Conservation (phyloP, 1,140 invertebrate species). For the Dendrolimus punctatus region DNA sequence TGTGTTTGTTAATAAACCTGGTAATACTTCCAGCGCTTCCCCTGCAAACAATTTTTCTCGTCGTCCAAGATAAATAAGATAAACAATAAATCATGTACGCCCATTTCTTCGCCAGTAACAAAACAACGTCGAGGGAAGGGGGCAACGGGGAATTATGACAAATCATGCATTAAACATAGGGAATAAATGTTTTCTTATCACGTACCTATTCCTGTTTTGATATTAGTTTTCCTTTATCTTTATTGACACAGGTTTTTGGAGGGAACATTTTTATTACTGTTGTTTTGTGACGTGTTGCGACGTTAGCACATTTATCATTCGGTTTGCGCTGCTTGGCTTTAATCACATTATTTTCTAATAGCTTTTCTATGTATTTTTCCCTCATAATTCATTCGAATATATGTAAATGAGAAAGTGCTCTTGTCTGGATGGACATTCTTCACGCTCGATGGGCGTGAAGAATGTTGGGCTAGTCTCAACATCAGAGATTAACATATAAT, state of each 20-base stretch:
- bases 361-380: too few relatives aligned
- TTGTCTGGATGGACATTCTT: too few relatives aligned
- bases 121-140: conserved; percentile 56
- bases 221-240: conserved; percentile 71
- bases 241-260: conserved; percentile 66
- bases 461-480: too few relatives aligned
- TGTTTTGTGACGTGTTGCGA: conserved; percentile 34
- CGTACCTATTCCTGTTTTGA: conserved; percentile 68
- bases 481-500: too few relatives aligned
- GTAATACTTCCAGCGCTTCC: conserved; percentile 40
- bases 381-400: too few relatives aligned
- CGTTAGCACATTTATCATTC: conserved; percentile 9
- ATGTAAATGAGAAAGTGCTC: too few relatives aligned
- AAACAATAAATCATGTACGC: conserved; percentile 60
- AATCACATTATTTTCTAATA: too few relatives aligned
- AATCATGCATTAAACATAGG: conserved; percentile 71
- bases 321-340: not conserved
- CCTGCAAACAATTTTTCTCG: conserved; percentile 46
- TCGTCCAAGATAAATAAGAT: conserved; percentile 63
- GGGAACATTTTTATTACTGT: conserved; percentile 52
- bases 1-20: conserved; percentile 57
- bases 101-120: conserved; percentile 56
- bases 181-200: conserved; percentile 72
- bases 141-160: conserved; percentile 66
- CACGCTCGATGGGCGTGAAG: too few relatives aligned